Conservation (phyloP, 2,888 invertebrate species). For the Cacoxenus indagator region DNA sequence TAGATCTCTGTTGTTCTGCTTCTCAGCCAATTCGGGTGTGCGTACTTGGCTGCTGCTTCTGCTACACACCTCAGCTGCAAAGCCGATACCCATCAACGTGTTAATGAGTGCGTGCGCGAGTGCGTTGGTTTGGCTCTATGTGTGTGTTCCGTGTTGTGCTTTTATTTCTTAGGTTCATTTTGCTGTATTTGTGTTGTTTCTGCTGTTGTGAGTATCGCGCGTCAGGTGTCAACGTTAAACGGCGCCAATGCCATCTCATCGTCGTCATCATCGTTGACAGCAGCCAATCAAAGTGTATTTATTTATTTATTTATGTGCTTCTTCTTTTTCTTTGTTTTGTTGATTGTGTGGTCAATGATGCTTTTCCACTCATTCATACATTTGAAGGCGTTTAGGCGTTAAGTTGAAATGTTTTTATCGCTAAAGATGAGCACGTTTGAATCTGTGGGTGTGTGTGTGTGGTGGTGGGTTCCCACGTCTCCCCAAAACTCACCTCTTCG, state of each 20-base stretch:
- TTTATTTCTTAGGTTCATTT: slow-evolving; percentile 7
- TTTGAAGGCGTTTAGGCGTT: no score
- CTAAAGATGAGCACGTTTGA: no score
- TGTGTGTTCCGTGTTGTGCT: background rate
- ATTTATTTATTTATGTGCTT: no score
- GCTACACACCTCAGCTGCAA: background rate
- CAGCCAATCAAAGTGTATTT: no score
- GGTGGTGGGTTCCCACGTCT: no score
- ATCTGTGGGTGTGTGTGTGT: no score
- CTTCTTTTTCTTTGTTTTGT: no score
- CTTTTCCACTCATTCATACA: no score
- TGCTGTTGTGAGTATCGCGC: slow-evolving; percentile 14
- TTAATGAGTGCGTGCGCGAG: slow-evolving; percentile 34
- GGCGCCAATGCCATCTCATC: slow-evolving; percentile 5
- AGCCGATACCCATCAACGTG: slow-evolving; percentile 33
- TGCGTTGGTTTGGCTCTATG: background rate
- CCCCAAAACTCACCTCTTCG: no score
- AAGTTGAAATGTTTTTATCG: no score
- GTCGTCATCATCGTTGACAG: no score
- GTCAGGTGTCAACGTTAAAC: slow-evolving; percentile 24
- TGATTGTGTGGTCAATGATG: no score
- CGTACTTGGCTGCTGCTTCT: background rate
- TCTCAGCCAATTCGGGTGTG: background rate
- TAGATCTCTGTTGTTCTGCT: background rate
- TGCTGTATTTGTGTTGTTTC: background rate